Base-by-base conservation (phyloP, 2,113 vertebrate species). In the Rhinoderma darwinii region DNA sequence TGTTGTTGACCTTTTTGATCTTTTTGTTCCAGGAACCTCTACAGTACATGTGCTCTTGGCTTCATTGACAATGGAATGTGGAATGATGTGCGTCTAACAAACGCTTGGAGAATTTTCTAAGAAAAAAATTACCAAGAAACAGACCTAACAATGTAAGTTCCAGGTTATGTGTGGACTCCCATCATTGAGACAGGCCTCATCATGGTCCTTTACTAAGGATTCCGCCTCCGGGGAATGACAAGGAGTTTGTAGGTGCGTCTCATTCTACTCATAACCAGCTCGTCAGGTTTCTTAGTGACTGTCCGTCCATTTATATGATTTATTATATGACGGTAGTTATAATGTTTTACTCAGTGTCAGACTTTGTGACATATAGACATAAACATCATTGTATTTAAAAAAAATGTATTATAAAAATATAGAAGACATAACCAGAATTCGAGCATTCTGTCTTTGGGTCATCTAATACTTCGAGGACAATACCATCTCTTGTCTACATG, bases 211-310 rank as follows among this genome's bases (percentile, higher is more conserved):
- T 27, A 32, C n/a, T 35, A 22, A 32, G 39, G 27, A 3, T 1
- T 44, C 25, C 54, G 82, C 82, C 82, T 63, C n/a, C 43, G 44
- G 82, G 68, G n/a, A 47, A 47, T 47, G 27, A 76, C 74, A 47
- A 30, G 27, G 22, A 39, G 35, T 30, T 63, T 63, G 54, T 61
- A 81, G 35, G 54, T 43, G 14, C 35, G 43, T 56, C 18, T 44
- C 72, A 44, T 76, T 76, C 51, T 47, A 77, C 17, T 0, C 12
- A 63, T n/a, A 84, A 77, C 83, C 83, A 11, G 83, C 43, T 44
- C 5, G 22, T 41, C 54, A n/a, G 72, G 72, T 84, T 47, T 76
- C 8, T 50, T 37, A 61, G 70, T 10, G 4, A 63, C 15, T 61
- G 35, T 81, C 25, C 11, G n/a, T 37, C 22, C 15, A 35, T 27